A percentile compares a stretch with the other conserved stretches of the same genome.
Evolutionary conservation across 1,140 invertebrate genomes (phyloP).

Genomic region (Drosophila pectinifera): DNA sequence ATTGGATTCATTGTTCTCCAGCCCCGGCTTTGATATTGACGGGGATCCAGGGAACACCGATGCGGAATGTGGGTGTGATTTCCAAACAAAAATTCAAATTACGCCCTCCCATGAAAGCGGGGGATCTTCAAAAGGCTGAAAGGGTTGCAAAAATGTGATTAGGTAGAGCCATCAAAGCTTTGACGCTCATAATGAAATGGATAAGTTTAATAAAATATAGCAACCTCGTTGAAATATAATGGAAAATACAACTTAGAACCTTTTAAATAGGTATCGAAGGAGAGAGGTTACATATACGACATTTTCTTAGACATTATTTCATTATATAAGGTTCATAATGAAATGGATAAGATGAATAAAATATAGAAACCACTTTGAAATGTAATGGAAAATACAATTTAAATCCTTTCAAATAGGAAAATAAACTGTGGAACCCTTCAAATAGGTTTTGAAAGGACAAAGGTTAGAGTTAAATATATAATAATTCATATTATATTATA

Average conservation of each 20-base stretch:
- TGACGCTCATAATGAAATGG: neutral
- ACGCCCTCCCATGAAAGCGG: neutral
- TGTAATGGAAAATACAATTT: too few species aligned
- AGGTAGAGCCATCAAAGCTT: neutral
- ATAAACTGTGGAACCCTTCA: too few species aligned
- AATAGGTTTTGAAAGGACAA: too few species aligned
- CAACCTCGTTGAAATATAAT: too few species aligned
- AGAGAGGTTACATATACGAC: too few species aligned
- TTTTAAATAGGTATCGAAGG: accelerated
- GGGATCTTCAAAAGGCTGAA: neutral
- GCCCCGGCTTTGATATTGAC: slow-evolving; percentile 36
- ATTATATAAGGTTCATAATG: too few species aligned
- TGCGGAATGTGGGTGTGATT: slow-evolving; percentile 36
- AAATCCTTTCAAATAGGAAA: too few species aligned
- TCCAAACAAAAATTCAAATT: slow-evolving; percentile 14
- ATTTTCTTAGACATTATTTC: too few species aligned
- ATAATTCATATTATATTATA: too few species aligned
- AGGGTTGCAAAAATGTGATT: neutral
- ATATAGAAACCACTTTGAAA: too few species aligned
- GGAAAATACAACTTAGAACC: neutral
- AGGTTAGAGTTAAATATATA: too few species aligned
- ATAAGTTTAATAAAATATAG: neutral
- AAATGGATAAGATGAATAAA: too few species aligned
- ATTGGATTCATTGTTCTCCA: slow-evolving; percentile 66
- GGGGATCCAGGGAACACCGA: slow-evolving; percentile 16